Percentiles rank a stretch among this genome's conserved stretches.
Evolutionary conservation across 2,797 vertebrate species (phyloP).

Genomic region (Rhodeus uyekii): DNA sequence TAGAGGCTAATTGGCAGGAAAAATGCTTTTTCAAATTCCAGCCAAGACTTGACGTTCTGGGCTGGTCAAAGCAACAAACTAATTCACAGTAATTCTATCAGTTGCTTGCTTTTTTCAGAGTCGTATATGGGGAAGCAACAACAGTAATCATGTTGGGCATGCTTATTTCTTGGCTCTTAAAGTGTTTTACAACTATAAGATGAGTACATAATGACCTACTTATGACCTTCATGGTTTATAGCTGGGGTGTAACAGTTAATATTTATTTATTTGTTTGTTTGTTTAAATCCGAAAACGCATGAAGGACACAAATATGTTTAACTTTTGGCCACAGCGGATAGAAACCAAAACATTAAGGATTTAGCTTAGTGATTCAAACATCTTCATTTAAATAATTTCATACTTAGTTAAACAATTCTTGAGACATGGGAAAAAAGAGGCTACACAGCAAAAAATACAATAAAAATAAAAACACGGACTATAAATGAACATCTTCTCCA

Average conservation of each 20-base stretch:
- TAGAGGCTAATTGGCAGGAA: slow-evolving; percentile 66
- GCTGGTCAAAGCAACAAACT: slow-evolving; percentile 36
- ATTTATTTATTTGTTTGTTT: background rate
- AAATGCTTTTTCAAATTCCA: slow-evolving; percentile 32
- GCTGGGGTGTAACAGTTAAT: no score
- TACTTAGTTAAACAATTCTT: background rate
- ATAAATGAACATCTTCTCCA: background rate
- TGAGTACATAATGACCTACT: slow-evolving; percentile 6
- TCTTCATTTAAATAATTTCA: background rate
- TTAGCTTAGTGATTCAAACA: background rate
- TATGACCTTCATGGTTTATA: slow-evolving; percentile 11
- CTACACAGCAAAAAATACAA: background rate
- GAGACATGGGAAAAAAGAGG: background rate
- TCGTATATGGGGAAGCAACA: slow-evolving; percentile 67
- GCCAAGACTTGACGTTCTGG: slow-evolving; percentile 37
- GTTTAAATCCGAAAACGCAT: background rate
- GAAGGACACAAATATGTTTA: background rate
- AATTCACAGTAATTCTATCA: slow-evolving; percentile 65
- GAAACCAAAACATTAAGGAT: background rate
- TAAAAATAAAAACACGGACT: fast-evolving
- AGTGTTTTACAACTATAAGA: slow-evolving; percentile 59
- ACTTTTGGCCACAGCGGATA: background rate
- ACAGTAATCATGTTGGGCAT: slow-evolving; percentile 72
- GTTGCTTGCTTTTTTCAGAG: slow-evolving; percentile 61
- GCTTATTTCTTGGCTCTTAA: slow-evolving; percentile 54